Base-by-base conservation (phyloP, 30 jellyfish, hydroid and myxozoan genomes). In the Haliclystus octoradiatus region DNA sequence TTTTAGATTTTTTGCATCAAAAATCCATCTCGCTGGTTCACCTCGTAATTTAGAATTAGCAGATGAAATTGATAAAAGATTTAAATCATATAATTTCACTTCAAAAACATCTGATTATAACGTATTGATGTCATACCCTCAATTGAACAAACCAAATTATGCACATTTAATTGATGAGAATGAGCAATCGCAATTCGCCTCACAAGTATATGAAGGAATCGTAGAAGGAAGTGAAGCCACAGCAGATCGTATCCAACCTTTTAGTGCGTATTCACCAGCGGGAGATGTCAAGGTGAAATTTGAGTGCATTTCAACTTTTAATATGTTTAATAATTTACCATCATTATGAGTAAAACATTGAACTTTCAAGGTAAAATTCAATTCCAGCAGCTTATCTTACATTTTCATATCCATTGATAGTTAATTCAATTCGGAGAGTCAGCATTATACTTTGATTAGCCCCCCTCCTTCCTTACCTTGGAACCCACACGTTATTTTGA, bases 21-120 rank as follows among this genome's bases (percentile, higher is more conserved):
- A 63, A 47, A 94, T 95, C 15, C 97, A 88, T 66, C 74, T 73
- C 0, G 94, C 97, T 28, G 86, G 87, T 29, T 71, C 90, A 0
- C 62, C 75, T 19, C 65, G 97, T 40, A 88, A 88, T 66, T 74
- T 80, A 35, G 94, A 79, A 49, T 84, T 88, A 25, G 93, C 83
- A 12, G 72, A 62, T 35, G 93, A 80, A 33, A 68, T 79, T 1
- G 79, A 75, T 31, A 70, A 81, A 28, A 49, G 93, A 46, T 88
- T 88, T 70, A 68, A 74, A 29, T 57, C 80, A 15, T 79, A 69
- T 66, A 81, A 84, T 1, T 80, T 88, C 65, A 74, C 80, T 24
- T 83, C 94, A 7, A 84, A 80, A 68, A 76, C 73, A 57, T 67
- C 52, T 49, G 51, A 63, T 35, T 88, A 79, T 69, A 66, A 88